A percentile compares a stretch with the other conserved stretches of the same genome.
Evolutionary conservation across 2,888 invertebrate genomes (phyloP).

Genomic region (Euphydryas editha): DNA sequence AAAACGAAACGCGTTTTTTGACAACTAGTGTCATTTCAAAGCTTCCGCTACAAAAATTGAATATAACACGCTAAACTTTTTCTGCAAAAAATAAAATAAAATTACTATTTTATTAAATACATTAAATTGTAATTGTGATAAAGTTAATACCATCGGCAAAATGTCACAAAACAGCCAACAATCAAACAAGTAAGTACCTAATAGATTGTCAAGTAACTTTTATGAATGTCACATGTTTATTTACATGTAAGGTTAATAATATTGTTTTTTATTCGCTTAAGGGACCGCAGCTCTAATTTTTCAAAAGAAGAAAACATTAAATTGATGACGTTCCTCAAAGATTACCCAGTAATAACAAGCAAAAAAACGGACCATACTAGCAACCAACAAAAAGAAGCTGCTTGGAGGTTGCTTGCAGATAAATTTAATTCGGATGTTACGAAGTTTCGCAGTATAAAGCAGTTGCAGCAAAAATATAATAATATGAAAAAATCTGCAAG

Average conservation of each 20-base stretch:
- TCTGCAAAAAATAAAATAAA: too few species aligned
- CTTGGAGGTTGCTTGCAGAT: constrained; percentile 18
- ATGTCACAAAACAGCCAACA: too few species aligned
- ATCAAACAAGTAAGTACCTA: too few species aligned
- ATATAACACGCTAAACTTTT: too few species aligned
- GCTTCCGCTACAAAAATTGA: too few species aligned
- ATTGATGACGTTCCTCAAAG: constrained; percentile 1
- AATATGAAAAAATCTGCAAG: constrained; percentile 5
- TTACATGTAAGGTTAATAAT: not conserved
- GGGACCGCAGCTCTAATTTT: constrained; percentile 11
- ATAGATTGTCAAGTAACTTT: not conserved
- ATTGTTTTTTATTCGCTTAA: not conserved
- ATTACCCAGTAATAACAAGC: constrained; percentile 12
- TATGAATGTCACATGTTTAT: not conserved
- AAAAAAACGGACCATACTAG: constrained; percentile 29
- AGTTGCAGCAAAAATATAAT: constrained; percentile 25
- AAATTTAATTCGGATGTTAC: constrained; percentile 27
- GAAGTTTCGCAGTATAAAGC: constrained; percentile 18
- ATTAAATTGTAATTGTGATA: too few species aligned
- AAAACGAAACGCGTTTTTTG: too few species aligned
- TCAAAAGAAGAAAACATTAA: constrained; percentile 8
- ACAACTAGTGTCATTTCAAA: too few species aligned
- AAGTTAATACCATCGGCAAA: too few species aligned
- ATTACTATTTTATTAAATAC: too few species aligned
- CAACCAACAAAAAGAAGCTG: constrained; percentile 28